These are phyloP conservation scores for Allygus modestus DNA, from an alignment of 2,888 invertebrate genomes.

Conservation along the genomic window DNA sequence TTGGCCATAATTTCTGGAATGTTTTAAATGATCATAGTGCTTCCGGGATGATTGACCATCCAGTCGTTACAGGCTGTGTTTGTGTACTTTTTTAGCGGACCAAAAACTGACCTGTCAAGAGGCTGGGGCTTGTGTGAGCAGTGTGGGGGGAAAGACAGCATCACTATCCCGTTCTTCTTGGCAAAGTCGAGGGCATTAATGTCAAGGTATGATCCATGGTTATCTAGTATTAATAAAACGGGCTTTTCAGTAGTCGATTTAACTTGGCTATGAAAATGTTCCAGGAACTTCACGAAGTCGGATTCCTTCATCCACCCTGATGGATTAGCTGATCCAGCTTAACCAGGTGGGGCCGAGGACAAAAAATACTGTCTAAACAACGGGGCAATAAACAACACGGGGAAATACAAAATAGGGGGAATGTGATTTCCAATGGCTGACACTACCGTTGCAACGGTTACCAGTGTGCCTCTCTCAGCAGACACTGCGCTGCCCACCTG, in stretches of 20 bases:
- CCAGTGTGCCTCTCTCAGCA: conserved; percentile 70
- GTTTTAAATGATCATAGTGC: background rate
- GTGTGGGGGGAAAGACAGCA: background rate
- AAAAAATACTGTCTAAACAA: conserved; percentile 70
- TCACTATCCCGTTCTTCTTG: background rate
- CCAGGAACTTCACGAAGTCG: background rate
- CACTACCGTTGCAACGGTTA: conserved; percentile 67
- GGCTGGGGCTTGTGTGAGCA: conserved; percentile 7
- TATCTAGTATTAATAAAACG: background rate
- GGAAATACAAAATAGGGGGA: conserved; percentile 70
- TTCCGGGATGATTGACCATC: background rate
- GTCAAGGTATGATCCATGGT: background rate
- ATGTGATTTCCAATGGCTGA: conserved; percentile 68
- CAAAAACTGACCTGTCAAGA: conserved; percentile 2
- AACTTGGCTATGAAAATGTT: background rate
- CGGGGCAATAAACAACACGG: conserved; percentile 65
- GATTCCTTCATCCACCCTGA: background rate
- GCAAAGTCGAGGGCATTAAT: background rate
- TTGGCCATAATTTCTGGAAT: background rate
- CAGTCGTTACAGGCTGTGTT: background rate
- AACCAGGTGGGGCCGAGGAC: conserved; percentile 70
- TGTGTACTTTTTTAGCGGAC: conserved; percentile 8
- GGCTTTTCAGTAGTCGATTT: background rate
- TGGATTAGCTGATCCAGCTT: conserved; percentile 64
- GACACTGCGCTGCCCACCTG: conserved; percentile 70